Percentiles rank a stretch among this genome's conserved stretches.
Conservation (phyloP, 2,888 invertebrate genomes). For the Zhengitettix transpicula region DNA sequence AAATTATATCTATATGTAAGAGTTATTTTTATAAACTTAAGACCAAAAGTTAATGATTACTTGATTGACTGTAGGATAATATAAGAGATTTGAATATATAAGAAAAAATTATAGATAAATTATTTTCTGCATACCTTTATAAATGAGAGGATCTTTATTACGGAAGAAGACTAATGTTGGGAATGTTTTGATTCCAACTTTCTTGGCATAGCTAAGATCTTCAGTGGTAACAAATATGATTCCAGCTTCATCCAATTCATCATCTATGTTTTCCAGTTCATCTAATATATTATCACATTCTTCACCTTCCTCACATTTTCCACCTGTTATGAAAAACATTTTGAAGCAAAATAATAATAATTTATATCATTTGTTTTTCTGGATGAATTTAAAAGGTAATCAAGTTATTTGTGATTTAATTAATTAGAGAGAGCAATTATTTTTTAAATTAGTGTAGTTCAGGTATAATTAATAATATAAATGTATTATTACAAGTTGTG, state of each 20-base stretch:
- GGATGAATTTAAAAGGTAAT: too few species aligned
- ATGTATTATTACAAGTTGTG: background rate
- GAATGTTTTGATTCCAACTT: conserved; percentile 67
- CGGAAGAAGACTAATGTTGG: conserved; percentile 80
- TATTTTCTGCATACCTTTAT: conserved; percentile 35
- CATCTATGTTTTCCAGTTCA: conserved; percentile 81
- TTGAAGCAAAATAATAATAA: background rate
- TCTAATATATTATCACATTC: conserved; percentile 71
- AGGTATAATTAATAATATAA: background rate
- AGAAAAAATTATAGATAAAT: background rate
- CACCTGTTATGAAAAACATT: conserved; percentile 27
- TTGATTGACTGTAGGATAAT: background rate
- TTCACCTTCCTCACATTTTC: conserved; percentile 74
- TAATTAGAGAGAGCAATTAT: too few species aligned
- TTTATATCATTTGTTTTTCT: too few species aligned
- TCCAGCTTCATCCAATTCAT: conserved; percentile 81
- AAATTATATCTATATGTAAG: too few species aligned
- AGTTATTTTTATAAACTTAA: too few species aligned
- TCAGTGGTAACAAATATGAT: conserved; percentile 89
- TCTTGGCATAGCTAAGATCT: conserved; percentile 62
- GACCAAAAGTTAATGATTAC: background rate
- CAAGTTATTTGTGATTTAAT: too few species aligned
- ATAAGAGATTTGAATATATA: background rate
- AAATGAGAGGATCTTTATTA: conserved; percentile 75
- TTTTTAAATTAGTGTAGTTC: too few species aligned